Conservation (phyloP, 2,113 vertebrate species). For the Aramus guarauna region DNA sequence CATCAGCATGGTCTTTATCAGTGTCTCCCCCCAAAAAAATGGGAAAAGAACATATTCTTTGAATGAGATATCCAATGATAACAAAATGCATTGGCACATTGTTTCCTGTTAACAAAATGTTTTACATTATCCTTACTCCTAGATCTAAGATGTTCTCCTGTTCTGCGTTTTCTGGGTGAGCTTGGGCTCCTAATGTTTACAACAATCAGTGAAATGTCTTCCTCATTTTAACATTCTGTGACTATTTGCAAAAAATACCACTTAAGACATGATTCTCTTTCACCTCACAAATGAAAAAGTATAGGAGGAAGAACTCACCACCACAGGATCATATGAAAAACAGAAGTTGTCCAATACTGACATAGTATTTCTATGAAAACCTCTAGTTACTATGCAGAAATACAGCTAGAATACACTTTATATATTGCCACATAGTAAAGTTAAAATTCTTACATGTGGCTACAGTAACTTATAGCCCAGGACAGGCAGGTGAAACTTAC, state of each 20-base stretch:
- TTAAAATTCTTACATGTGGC: background rate
- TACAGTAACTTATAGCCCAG: background rate
- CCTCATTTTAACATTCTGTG: background rate
- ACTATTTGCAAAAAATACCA: background rate
- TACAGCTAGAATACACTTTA: background rate
- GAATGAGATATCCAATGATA: background rate
- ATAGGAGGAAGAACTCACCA: background rate
- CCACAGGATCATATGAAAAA: background rate
- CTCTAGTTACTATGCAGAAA: background rate
- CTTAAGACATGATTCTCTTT: background rate
- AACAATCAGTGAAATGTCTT: background rate
- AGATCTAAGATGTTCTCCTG: background rate
- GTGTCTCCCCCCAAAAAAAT: background rate
- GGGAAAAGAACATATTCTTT: background rate
- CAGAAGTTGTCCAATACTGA: background rate
- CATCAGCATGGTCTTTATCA: background rate
- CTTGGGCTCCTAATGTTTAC: background rate
- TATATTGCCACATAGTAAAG: background rate
- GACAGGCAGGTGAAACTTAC: background rate
- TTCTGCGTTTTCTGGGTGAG: background rate
- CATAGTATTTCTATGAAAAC: background rate
- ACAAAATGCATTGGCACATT: background rate
- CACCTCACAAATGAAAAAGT: background rate
- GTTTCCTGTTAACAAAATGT: background rate
- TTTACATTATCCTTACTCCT: background rate